Evolutionary conservation across 1,140 invertebrate species (phyloP).

Genomic region (Neodiprion fabricii): DNA sequence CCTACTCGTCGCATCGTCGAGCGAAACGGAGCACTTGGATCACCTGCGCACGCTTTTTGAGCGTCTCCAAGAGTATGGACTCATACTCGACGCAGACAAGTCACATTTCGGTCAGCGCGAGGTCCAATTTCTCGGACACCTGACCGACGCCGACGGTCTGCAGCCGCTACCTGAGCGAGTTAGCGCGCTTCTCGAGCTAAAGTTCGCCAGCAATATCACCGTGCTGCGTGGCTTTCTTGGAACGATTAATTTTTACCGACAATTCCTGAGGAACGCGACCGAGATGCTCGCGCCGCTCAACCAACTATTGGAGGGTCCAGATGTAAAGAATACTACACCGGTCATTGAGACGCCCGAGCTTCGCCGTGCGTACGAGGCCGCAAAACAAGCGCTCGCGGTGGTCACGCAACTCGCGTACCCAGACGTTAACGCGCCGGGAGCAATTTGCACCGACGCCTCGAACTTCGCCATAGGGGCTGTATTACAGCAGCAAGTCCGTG

Average conservation of each 20-base stretch:
- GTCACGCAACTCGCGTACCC: constrained; percentile 37
- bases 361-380: constrained; percentile 30
- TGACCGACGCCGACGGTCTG: constrained; percentile 11
- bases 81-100: constrained; percentile 41
- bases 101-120: constrained; percentile 39
- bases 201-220: constrained; percentile 29
- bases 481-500: constrained; percentile 32
- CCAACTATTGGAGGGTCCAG: constrained; percentile 25
- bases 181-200: constrained; percentile 28
- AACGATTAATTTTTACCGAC: constrained; percentile 43
- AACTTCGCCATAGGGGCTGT: constrained; percentile 36
- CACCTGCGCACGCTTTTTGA: constrained; percentile 30
- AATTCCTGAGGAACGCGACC: constrained; percentile 28
- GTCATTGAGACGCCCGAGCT: constrained; percentile 33
- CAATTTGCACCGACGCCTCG: constrained; percentile 34
- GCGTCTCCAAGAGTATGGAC: constrained; percentile 34
- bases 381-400: constrained; percentile 33
- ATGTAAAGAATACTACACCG: constrained; percentile 27
- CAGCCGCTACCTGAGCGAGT: constrained; percentile 25
- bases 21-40: constrained; percentile 25
- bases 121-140: constrained; percentile 43
- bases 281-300: constrained; percentile 32
- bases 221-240: constrained; percentile 43
- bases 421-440: constrained; percentile 19
- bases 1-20: constrained; percentile 35